Base-by-base conservation (phyloP, 2,888 invertebrate genomes). In the Rhagonycha lutea region DNA sequence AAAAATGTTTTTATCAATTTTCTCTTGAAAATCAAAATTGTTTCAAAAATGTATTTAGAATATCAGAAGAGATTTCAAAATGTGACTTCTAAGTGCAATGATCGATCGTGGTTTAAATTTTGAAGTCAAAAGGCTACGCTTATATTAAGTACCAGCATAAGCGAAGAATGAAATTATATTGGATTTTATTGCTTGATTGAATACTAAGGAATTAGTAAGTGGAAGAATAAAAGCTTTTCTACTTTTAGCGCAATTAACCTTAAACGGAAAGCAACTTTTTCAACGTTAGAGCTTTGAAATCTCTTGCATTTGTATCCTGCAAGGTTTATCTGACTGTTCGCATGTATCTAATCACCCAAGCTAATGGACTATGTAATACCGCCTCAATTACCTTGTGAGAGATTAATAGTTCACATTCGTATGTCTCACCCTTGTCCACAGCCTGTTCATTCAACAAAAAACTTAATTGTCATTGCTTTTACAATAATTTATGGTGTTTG, bases 291-390 rank as follows among this genome's bases (percentile, higher is more conserved):
- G 78, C 78, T 78, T 82, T 81, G 77, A 82, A 82, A 81, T 80
- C 81, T 81, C 75, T 78, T 80, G 78, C 77, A 79, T 78, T 76
- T 78, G 69, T 73, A 73, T 73, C 47, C 73, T 73, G 70, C 75
- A 78, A 75, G 78, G 80, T 79, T 80, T 81, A 81, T 81, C 80
- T 79, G 76, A 76, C 79, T 77, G 79, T 81, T 81, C 81, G 80
- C 80, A 82, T 81, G 81, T 81, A 81, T 80, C 82, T 80, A 79
- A 81, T 80, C 81, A 81, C 79, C 78, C 73, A 65, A 79, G 79
- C 82, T 83, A 83, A 83, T 83, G 83, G 83, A 83, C 82, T 82
- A 81, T 82, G 82, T 83, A 83, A 83, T 83, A 79, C 82, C 80
- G 82, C 82, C 82, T 83, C 83, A 83, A 83, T 83, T 83, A 83